Conservation (phyloP, 2,797 vertebrate species). For the Pseudochromis fuscus region DNA sequence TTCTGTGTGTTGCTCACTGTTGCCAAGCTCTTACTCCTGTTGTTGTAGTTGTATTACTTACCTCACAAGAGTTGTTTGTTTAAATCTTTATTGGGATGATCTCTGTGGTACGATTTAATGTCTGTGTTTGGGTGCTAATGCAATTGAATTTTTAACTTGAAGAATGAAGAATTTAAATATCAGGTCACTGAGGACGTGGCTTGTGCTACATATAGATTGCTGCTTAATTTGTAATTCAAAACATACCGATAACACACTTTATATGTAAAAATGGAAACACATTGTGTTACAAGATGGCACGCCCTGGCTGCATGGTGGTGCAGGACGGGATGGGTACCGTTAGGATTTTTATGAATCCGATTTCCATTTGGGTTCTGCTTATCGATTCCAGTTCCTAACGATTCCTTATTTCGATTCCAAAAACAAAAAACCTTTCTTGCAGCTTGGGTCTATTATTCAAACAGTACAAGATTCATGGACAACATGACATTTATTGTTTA, state of each 20-base stretch:
- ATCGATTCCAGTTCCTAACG: too few species aligned
- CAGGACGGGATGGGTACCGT: too few species aligned
- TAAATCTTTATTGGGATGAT: background rate
- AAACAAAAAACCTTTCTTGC: too few species aligned
- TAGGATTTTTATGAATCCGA: too few species aligned
- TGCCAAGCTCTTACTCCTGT: slow-evolving; percentile 32
- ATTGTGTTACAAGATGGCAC: too few species aligned
- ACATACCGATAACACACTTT: background rate
- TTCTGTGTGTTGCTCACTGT: slow-evolving; percentile 32
- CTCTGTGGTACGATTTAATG: background rate
- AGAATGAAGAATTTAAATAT: slow-evolving; percentile 6
- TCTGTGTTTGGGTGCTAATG: slow-evolving; percentile 1
- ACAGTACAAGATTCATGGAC: too few species aligned
- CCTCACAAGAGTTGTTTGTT: slow-evolving; percentile 1
- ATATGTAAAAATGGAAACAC: too few species aligned
- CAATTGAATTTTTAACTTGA: background rate
- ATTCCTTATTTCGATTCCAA: too few species aligned
- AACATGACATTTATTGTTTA: too few species aligned
- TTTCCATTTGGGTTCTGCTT: too few species aligned
- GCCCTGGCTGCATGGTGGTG: too few species aligned
- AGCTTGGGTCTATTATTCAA: too few species aligned
- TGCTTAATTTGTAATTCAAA: background rate
- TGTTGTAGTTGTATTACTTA: slow-evolving; percentile 12
- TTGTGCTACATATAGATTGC: background rate
- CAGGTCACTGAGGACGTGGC: background rate